Conservation (phyloP, 2,113 vertebrate species). For the Nycticryphes semicollaris region DNA sequence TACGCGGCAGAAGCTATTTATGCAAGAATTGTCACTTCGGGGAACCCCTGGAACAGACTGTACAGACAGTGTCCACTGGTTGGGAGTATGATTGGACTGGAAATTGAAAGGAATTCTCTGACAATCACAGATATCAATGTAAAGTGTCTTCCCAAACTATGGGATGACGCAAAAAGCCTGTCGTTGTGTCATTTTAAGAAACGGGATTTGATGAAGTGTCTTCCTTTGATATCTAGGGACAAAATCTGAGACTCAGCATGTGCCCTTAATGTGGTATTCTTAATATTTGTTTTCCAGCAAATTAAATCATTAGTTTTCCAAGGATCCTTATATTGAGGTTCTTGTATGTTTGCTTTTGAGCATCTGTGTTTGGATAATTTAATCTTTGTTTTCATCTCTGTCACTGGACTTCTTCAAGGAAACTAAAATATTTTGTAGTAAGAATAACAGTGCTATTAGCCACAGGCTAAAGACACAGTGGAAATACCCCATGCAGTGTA, state of each 20-base stretch:
- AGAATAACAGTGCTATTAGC: slow-evolving; percentile 22
- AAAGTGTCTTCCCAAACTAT: background rate
- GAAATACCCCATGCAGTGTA: background rate
- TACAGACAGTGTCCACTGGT: background rate
- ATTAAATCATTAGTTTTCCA: background rate
- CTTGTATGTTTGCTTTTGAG: slow-evolving; percentile 24
- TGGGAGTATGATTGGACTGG: background rate
- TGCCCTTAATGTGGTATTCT: background rate
- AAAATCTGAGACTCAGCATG: background rate
- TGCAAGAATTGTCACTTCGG: background rate
- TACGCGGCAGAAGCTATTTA: background rate
- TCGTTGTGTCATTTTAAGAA: background rate
- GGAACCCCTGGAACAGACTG: background rate
- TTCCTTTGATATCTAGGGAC: background rate
- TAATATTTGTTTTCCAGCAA: slow-evolving; percentile 5
- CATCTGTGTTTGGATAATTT: slow-evolving; percentile 56
- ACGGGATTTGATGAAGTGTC: background rate
- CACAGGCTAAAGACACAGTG: background rate
- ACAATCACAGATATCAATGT: background rate
- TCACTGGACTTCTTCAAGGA: slow-evolving; percentile 39
- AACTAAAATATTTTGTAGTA: slow-evolving; percentile 45
- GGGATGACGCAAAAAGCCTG: background rate
- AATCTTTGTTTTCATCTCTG: slow-evolving; percentile 54
- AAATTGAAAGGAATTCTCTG: background rate
- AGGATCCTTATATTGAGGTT: background rate